Conservation (phyloP, 2,888 invertebrate species). For the Opisthograptis luteolata region DNA sequence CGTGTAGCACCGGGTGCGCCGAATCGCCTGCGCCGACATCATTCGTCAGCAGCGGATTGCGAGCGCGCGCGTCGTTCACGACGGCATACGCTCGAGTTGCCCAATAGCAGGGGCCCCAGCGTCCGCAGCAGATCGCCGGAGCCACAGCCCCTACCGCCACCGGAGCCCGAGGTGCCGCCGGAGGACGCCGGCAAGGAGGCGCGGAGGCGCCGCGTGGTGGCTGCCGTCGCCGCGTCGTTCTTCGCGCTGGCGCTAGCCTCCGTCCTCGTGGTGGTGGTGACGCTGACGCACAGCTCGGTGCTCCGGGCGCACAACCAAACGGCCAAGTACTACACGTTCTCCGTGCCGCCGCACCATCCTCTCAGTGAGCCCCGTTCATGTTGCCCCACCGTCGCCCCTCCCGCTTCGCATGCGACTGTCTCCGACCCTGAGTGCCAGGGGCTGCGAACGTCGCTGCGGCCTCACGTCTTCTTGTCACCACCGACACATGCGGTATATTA, state of each 20-base stretch:
- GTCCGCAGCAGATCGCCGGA: conserved; percentile 76
- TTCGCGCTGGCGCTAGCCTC: conserved; percentile 89
- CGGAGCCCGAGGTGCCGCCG: conserved; percentile 74
- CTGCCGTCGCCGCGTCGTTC: conserved; percentile 89
- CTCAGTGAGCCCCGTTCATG: conserved; percentile 85
- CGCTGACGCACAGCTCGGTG: conserved; percentile 89
- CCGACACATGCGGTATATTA: conserved; percentile 71
- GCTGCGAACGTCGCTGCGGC: conserved; percentile 79
- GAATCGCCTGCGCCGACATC: conserved; percentile 77
- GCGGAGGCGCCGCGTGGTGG: conserved; percentile 87
- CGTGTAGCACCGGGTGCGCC: conserved; percentile 76
- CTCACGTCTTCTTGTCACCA: conserved; percentile 63
- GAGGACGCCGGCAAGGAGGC: conserved; percentile 86
- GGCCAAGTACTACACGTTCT: conserved; percentile 87
- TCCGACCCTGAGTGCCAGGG: conserved; percentile 82
- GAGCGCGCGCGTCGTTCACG: conserved; percentile 77
- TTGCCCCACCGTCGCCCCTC: conserved; percentile 84
- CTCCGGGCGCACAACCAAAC: conserved; percentile 86
- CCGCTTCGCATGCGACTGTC: conserved; percentile 84
- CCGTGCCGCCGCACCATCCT: conserved; percentile 85
- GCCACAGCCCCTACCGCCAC: conserved; percentile 62
- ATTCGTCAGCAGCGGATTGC: conserved; percentile 79
- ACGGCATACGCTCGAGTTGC: conserved; percentile 74
- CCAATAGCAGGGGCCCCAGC: conserved; percentile 75
- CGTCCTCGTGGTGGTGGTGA: conserved; percentile 90